Evolutionary conservation across 2,797 vertebrate genomes (phyloP).

Genomic region (Carcharodon carcharias): DNA sequence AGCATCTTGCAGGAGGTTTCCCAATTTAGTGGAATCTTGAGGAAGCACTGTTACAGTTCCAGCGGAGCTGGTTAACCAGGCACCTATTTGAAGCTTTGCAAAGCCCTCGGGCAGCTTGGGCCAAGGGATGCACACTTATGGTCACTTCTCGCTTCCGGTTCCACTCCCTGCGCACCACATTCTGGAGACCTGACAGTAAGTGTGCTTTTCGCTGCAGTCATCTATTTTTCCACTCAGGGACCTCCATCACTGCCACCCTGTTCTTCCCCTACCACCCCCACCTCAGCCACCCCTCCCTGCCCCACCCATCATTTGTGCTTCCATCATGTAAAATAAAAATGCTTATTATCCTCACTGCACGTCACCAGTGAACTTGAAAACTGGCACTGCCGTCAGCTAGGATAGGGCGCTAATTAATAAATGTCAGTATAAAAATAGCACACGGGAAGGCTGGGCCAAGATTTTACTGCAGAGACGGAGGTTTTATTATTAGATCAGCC

Average conservation of each 20-base stretch:
- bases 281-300: neutral
- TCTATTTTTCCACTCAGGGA: neutral
- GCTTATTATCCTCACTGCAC: neutral
- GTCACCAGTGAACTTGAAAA: neutral
- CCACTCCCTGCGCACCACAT: neutral
- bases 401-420: neutral
- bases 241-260: neutral
- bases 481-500: conserved; percentile 15
- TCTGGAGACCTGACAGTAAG: neutral
- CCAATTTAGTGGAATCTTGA: neutral
- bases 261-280: neutral
- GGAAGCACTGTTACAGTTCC: neutral
- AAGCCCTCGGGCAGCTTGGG: neutral
- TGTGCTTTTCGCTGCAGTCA: neutral
- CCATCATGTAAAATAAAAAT: neutral
- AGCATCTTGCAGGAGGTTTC: neutral
- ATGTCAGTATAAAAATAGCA: neutral
- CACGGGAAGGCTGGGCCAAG: neutral
- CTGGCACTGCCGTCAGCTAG: neutral
- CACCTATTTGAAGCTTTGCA: neutral
- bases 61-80: neutral
- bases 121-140: neutral
- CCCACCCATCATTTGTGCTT: neutral
- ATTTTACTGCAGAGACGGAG: neutral
- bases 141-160: neutral